Evolutionary conservation across 2,113 vertebrate species (phyloP).

Genomic region (Pan paniscus): DNA sequence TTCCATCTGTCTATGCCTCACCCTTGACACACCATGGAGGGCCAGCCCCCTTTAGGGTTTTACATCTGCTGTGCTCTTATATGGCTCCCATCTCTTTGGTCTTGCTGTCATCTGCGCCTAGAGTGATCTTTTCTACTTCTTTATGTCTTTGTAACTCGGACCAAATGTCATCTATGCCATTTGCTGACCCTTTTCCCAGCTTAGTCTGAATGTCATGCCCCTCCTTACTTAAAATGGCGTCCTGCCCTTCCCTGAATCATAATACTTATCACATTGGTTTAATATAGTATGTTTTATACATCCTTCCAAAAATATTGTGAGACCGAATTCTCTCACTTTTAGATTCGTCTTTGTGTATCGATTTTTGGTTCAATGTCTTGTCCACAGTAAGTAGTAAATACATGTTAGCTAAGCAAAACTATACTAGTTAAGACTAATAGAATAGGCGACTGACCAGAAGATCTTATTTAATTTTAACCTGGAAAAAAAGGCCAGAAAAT

Average conservation of each 20-base stretch:
- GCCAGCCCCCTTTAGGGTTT: fast-evolving
- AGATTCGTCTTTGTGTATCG: not conserved
- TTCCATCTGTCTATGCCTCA: not conserved
- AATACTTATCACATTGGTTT: not conserved
- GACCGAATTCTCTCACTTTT: not conserved
- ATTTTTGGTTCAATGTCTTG: not conserved
- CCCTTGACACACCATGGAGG: not conserved
- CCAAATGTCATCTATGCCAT: not conserved
- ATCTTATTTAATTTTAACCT: not conserved
- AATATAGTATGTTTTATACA: not conserved
- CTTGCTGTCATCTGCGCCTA: not conserved
- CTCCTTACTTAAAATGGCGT: not conserved
- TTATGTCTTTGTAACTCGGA: not conserved
- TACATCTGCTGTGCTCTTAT: not conserved
- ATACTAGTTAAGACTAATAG: not conserved
- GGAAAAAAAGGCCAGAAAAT: not conserved
- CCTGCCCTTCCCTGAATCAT: not conserved
- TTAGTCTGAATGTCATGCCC: not conserved
- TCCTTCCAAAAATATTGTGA: not conserved
- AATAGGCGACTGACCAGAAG: not conserved
- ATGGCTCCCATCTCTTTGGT: not conserved
- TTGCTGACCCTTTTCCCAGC: not conserved
- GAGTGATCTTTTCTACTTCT: not conserved
- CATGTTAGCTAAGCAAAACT: not conserved
- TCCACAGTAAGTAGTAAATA: not conserved